Evolutionary conservation across 2,797 vertebrate genomes (phyloP).

Genomic region (Cryptoblepharus egeriae): DNA sequence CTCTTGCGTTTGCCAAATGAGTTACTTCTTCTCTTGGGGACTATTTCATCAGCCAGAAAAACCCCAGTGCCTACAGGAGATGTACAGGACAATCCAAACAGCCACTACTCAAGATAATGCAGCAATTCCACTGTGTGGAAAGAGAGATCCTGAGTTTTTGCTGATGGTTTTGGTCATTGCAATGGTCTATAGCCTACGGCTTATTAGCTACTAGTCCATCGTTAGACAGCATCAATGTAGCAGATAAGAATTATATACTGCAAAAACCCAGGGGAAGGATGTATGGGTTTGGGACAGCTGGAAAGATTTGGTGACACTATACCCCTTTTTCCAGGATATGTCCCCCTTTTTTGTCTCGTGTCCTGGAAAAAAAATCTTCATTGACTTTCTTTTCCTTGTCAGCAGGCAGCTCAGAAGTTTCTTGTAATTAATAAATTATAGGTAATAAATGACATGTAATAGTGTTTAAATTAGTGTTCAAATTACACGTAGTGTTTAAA

Average conservation of each 20-base stretch:
- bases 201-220: neutral
- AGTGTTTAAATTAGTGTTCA: too few species aligned
- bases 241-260: neutral
- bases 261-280: neutral
- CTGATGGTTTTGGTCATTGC: neutral
- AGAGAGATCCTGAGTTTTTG: neutral
- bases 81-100: neutral
- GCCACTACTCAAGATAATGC: neutral
- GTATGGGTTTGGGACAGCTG: too few species aligned
- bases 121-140: accelerated
- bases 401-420: too few species aligned
- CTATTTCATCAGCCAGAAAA: neutral
- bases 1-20: neutral
- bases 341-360: too few species aligned
- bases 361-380: too few species aligned
- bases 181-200: neutral
- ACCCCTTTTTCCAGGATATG: too few species aligned
- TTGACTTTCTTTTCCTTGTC: too few species aligned
- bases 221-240: neutral
- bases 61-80: constrained; percentile 1
- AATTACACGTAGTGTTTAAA: too few species aligned
- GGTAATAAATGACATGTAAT: too few species aligned
- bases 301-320: too few species aligned
- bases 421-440: too few species aligned
- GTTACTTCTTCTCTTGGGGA: neutral